Evolutionary conservation across 2,888 invertebrate species (phyloP), one percentile per base, ranked within the genome.

Genomic region (Drosophila kanekoi): DNA sequence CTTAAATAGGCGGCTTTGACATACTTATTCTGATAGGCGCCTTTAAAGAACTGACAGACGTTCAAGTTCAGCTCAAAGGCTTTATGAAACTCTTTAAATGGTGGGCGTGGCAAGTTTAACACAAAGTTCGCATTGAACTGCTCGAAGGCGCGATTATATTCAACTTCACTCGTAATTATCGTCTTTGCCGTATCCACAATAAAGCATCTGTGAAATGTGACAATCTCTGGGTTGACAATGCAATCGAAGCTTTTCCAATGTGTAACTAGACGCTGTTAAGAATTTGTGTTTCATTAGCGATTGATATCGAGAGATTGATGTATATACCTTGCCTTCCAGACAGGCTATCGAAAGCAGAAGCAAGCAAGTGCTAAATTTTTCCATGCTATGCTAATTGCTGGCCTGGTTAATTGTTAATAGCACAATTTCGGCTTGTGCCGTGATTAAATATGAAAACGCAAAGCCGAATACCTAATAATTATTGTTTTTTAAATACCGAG

Each of bases 41-140:
- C 57, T 11, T 53, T n/a, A 35, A 80, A 64, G n/a, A 77, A 71
- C 18, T 70, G 49, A 9, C 80, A 80, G 0, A 74, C 44, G 35
- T 83, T 62, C 13, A 80, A 16, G 8, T 52, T 54, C 33, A 74
- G 28, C 2, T 72, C 61, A 20, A 66, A 57, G 6, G 10, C 9
- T 10, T 52, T 66, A 5, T 47, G 9, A 10, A 18, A 58, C 9
- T 58, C 43, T 5, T 68, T 47, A 4, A 66, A 58, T 1, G 58
- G 67, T 18, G 38, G 38, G 13, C 52, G 67, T n/a, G 67, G 67
- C 41, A 67, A n/a, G 5, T 37, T 35, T 5, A 66, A 32, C 0
- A 13, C 49, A 14, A 66, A 20, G 10, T 14, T 37, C 0, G 56
- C 66, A 52, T n/a, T 43, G 20, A 41, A 48, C 0, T 57, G 18